These are phyloP conservation scores for Genyomyrus donnyi DNA, from an alignment of 2,113 vertebrate genomes.

Conservation along the genomic window DNA sequence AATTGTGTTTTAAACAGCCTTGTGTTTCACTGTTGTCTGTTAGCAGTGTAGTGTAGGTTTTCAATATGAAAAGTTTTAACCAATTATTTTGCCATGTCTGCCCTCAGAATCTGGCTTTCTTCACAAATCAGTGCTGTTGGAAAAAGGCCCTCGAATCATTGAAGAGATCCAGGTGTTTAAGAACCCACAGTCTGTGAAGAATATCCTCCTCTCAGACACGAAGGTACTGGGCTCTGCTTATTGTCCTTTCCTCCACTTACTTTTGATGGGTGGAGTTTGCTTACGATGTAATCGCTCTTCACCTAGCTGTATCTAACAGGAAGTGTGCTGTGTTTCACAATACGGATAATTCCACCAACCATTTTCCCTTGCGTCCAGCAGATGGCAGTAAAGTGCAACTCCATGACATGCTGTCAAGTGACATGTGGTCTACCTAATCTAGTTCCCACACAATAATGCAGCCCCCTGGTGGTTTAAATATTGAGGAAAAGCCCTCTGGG, in stretches of 20 bases:
- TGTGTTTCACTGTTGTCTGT: background rate
- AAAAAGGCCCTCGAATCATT: slow-evolving; percentile 65
- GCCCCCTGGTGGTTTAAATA: background rate
- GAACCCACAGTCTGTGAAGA: slow-evolving; percentile 68
- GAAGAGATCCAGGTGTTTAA: slow-evolving; percentile 81
- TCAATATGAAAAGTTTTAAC: background rate
- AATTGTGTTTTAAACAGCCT: background rate
- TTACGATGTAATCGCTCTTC: background rate
- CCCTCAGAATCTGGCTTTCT: slow-evolving; percentile 70
- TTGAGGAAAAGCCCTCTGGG: background rate
- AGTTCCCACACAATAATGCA: background rate
- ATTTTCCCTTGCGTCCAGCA: background rate
- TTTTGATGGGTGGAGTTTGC: background rate
- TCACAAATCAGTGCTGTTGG: slow-evolving; percentile 78
- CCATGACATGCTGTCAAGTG: background rate
- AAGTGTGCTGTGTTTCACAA: background rate
- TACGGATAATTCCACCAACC: background rate
- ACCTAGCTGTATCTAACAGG: background rate
- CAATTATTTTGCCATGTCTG: background rate
- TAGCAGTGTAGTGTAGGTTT: background rate
- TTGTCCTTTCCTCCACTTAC: too few species aligned
- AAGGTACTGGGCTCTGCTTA: slow-evolving; percentile 43
- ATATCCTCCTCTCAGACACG: slow-evolving; percentile 67
- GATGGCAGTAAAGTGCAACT: background rate
- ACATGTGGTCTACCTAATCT: background rate